Evolutionary conservation across 2,888 invertebrate species (phyloP).

Genomic region (Drosophila multiciliata): DNA sequence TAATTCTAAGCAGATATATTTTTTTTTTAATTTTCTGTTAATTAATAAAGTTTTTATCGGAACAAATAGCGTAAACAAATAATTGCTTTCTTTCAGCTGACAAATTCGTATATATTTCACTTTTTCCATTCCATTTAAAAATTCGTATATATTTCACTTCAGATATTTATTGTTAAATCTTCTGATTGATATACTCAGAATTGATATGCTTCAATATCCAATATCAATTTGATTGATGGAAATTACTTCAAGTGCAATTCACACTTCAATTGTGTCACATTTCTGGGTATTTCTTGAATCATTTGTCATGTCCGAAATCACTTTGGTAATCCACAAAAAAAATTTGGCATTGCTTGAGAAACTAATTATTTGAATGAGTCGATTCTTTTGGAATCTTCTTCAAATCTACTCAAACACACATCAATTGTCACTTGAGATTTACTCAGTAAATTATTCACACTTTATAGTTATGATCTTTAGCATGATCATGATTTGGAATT

Average conservation of each 20-base stretch:
- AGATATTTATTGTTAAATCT: not conserved
- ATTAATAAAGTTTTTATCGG: not conserved
- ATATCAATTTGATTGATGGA: not conserved
- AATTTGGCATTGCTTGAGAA: slow-evolving; percentile 32
- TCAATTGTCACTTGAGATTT: slow-evolving; percentile 53
- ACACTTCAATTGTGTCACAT: not conserved
- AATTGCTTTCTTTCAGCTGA: not conserved
- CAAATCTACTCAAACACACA: slow-evolving; percentile 27
- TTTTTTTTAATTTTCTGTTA: not conserved
- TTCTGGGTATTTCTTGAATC: slow-evolving; percentile 16
- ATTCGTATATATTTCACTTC: not conserved
- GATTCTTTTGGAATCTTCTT: slow-evolving; percentile 23
- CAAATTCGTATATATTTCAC: not conserved
- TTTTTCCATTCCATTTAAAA: not conserved
- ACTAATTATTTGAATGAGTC: slow-evolving; percentile 14
- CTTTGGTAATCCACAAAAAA: slow-evolving; percentile 17
- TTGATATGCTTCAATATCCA: not conserved
- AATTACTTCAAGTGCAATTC: no score
- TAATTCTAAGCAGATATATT: no score
- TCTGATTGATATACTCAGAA: no score
- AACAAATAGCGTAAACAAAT: not conserved
- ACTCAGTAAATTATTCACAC: slow-evolving; percentile 47
- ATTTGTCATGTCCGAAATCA: slow-evolving; percentile 5
- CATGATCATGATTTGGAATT: slow-evolving; percentile 26
- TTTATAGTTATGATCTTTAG: slow-evolving; percentile 33